Conservation (phyloP, 2,797 vertebrate species). For the Pipistrellus pipistrellus region DNA sequence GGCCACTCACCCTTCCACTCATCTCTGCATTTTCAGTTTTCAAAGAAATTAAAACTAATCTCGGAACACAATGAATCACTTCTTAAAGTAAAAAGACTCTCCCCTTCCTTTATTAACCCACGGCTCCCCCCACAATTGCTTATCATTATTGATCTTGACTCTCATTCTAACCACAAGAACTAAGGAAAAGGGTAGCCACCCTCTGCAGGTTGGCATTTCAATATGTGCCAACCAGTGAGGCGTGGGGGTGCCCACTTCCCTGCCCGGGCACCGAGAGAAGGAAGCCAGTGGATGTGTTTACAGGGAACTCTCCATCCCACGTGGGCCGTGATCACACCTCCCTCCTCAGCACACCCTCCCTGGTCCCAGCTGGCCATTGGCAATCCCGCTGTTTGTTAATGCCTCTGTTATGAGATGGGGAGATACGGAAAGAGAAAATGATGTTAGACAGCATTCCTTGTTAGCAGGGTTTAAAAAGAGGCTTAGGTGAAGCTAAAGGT, state of each 20-base stretch:
- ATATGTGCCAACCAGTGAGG: neutral
- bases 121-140: neutral
- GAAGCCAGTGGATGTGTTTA: neutral
- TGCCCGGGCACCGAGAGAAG: neutral
- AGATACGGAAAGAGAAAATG: neutral
- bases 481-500: constrained; percentile 38
- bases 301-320: neutral
- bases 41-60: too few relatives aligned
- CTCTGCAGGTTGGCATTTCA: neutral
- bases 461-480: constrained; percentile 5
- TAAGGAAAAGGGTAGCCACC: neutral
- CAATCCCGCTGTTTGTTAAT: neutral
- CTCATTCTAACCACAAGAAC: neutral
- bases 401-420: too few relatives aligned
- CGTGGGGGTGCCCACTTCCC: neutral
- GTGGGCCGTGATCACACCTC: neutral
- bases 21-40: too few relatives aligned
- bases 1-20: too few relatives aligned
- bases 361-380: neutral
- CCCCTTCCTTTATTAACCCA: neutral
- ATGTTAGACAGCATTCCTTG: neutral
- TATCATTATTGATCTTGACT: neutral
- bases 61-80: too few relatives aligned
- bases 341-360: neutral
- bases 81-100: too few relatives aligned